Evolutionary conservation across 2,888 invertebrate genomes (phyloP).

Genomic region (Drosophila buzzatii): DNA sequence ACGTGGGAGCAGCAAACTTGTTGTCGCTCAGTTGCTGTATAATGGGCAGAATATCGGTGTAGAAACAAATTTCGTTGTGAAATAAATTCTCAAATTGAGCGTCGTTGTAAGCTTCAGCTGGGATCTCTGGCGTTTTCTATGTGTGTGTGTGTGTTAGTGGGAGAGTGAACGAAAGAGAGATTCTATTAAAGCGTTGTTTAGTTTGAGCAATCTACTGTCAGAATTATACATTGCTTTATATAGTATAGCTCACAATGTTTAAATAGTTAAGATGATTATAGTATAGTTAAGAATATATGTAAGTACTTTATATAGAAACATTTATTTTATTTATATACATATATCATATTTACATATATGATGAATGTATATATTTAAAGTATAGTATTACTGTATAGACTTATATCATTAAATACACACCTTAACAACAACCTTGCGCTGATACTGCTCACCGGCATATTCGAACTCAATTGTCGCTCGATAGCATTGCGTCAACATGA

Average conservation of each 20-base stretch:
- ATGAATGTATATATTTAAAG: neutral
- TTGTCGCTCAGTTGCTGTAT: conserved; percentile 58
- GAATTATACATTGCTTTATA: neutral
- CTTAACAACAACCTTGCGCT: conserved; percentile 72
- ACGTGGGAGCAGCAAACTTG: conserved; percentile 71
- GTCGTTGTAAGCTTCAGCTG: conserved; percentile 65
- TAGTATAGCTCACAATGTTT: neutral
- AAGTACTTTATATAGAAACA: neutral
- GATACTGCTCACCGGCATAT: conserved; percentile 44
- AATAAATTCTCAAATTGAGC: conserved; percentile 78
- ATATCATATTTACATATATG: neutral
- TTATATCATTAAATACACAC: conserved; percentile 46
- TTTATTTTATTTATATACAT: neutral
- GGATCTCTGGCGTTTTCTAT: conserved; percentile 82
- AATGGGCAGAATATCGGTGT: conserved; percentile 79
- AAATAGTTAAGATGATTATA: neutral
- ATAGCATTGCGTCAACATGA: conserved; percentile 82
- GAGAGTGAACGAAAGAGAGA: neutral
- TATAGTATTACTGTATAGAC: neutral
- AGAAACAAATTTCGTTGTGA: conserved; percentile 82
- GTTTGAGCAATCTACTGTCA: neutral
- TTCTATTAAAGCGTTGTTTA: neutral
- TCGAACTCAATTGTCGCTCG: conserved; percentile 65
- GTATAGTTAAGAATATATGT: neutral
- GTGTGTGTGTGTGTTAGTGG: neutral